Evolutionary conservation across 2,797 vertebrate genomes (phyloP), one percentile per base, ranked within the genome.

Genomic region (Poeciliopsis gracilis): DNA sequence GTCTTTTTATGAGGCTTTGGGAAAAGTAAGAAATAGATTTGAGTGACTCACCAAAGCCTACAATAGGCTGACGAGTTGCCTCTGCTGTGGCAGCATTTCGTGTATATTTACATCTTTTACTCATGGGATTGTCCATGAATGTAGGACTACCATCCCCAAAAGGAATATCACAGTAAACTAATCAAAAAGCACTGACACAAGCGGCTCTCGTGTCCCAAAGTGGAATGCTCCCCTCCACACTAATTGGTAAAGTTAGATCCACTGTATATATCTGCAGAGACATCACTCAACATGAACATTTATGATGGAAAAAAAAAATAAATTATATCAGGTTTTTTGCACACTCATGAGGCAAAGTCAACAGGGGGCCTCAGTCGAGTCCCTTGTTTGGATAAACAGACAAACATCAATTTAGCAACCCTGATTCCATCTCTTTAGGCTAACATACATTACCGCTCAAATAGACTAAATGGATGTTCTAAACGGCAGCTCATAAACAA

Each of bases 91-190:
- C 94, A 86, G 91, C 91, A 91, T 90, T 94, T 88, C 82, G 80
- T 33, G 88, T 90, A 87, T 95, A 95, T 96, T 96, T 95, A 96
- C 94, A 94, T 95, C 84, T 89, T 77, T 28, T 80, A 89, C 94
- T 91, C 93, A 11, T 86, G 94, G 93, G 95, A 92, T 84, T 77
- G 10, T 45, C 83, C 84, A 87, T 73, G 79, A 75, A 86, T 82
- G 85, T 87, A 90, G 81, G 85, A 84, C 88, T 80, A 78, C 78
- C 84, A 74, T 90, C 91, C 87, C 92, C 90, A 77, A 84, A 90
- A 89, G 90, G 92, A 93, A 92, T 88, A 91, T 84, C 84, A 86
- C 88, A 73, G 90, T 93, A 89, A 94, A 92, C 90, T 87, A 88
- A 94, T 92, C 90, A 91, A 83, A 81, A 84, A 84, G 88, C 88